Conservation (phyloP, 2,113 vertebrate genomes). For the Sinocyclocheilus maitianheensis region DNA sequence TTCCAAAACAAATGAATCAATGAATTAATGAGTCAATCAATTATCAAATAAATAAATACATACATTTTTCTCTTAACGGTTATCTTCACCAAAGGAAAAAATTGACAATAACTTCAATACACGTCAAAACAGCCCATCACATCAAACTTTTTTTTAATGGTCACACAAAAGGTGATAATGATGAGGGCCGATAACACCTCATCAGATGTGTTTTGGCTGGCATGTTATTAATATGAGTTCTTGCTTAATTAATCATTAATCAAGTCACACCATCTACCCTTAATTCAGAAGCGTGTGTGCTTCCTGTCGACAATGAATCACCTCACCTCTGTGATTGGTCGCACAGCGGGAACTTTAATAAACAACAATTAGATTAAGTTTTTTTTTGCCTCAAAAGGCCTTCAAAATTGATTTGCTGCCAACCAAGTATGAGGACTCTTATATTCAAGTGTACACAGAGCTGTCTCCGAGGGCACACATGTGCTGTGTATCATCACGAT, state of each 20-base stretch:
- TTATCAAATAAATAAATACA: too few relatives aligned
- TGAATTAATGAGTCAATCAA: too few relatives aligned
- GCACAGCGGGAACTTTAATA: constrained; percentile 27
- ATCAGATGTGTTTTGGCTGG: constrained; percentile 1
- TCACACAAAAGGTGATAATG: constrained; percentile 5
- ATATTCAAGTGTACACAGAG: background rate
- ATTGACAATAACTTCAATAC: background rate
- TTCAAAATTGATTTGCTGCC: constrained; percentile 9
- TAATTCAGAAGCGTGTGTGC: constrained; percentile 12
- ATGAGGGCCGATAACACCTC: constrained; percentile 8
- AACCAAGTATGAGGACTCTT: constrained; percentile 1
- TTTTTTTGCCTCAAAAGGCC: constrained; percentile 14
- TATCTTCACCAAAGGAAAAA: background rate
- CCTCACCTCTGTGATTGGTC: constrained; percentile 29
- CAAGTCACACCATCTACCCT: constrained; percentile 5
- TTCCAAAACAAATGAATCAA: too few relatives aligned
- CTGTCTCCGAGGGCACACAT: background rate
- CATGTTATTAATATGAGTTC: constrained; percentile 3
- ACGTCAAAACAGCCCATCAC: background rate
- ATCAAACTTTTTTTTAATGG: background rate
- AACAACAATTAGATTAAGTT: constrained; percentile 37
- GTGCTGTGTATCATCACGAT: background rate
- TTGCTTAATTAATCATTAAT: constrained; percentile 39
- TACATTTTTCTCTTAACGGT: too few relatives aligned
- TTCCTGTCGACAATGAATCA: constrained; percentile 45